phyloP scores from a whole-genome alignment of 2,888 invertebrate genomes.

The Geophilus truncorum region DNA sequence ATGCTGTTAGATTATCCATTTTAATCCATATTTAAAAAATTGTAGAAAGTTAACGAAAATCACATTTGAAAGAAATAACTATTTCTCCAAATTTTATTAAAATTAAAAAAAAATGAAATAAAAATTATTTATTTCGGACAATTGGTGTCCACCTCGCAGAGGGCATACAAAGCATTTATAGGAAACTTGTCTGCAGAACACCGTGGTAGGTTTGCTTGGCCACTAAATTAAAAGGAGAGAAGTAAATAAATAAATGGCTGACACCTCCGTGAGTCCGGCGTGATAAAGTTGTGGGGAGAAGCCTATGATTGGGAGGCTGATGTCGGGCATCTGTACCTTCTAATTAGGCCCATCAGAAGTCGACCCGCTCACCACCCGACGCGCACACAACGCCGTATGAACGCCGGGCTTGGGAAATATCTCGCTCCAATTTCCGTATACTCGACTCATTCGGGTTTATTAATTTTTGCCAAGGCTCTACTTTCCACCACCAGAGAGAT shows the following conservation, averaged over 20 bases:
- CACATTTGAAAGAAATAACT: no score
- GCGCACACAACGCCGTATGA: not conserved
- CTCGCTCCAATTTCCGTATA: conserved; percentile 1
- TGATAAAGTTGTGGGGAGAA: conserved; percentile 15
- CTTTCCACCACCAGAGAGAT: not conserved
- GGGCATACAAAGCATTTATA: no score
- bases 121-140: no score
- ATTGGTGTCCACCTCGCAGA: no score
- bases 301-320: conserved; percentile 15
- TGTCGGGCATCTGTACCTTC: conserved; percentile 5
- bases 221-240: conserved; percentile 20
- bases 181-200: not conserved
- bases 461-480: conserved; percentile 20
- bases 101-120: no score
- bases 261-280: conserved; percentile 1
- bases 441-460: conserved; percentile 1
- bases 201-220: not conserved
- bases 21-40: no score
- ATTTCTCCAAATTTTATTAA: no score
- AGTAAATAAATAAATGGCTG: conserved; percentile 14
- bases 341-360: conserved; percentile 6
- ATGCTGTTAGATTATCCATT: no score
- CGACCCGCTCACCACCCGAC: conserved; percentile 11
- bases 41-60: no score
- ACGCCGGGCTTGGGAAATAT: not conserved